Percentiles rank a stretch among this genome's conserved stretches.
Conservation (phyloP, 2,113 vertebrate species). For the Mobula birostris region DNA sequence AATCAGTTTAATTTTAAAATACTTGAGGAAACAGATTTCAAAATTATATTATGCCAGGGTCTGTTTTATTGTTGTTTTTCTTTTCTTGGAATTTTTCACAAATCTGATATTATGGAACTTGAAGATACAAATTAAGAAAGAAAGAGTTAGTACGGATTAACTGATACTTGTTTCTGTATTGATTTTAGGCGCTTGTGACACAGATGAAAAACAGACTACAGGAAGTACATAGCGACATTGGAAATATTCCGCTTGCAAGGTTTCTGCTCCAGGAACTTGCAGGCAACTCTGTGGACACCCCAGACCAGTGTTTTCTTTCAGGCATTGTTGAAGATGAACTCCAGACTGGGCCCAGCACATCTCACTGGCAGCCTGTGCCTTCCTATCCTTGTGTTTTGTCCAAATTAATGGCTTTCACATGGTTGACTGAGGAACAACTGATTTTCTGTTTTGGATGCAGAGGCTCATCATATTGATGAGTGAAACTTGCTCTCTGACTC, state of each 20-base stretch:
- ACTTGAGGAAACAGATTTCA: not conserved
- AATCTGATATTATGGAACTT: not conserved
- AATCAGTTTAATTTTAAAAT: not conserved
- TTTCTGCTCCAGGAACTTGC: constrained; percentile 64
- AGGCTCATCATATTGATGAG: constrained; percentile 99
- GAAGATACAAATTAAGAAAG: not conserved
- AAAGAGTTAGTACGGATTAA: not conserved
- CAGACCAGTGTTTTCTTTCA: constrained; percentile 60
- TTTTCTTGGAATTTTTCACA: not conserved
- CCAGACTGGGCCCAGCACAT: constrained; percentile 68
- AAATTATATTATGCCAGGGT: not conserved
- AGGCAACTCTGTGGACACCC: constrained; percentile 69
- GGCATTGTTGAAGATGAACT: constrained; percentile 62
- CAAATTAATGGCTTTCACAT: constrained; percentile 55
- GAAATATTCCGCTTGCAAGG: constrained; percentile 56
- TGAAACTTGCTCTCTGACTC: constrained; percentile 65
- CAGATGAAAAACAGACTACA: constrained; percentile 68
- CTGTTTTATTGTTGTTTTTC: not conserved
- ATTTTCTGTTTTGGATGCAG: constrained; percentile 84
- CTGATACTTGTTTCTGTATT: constrained; percentile 34
- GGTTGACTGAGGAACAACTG: constrained; percentile 72
- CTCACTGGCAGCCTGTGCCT: constrained; percentile 61
- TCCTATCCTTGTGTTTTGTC: constrained; percentile 64
- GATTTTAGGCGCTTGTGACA: constrained; percentile 71
- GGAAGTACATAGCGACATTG: constrained; percentile 85